Evolutionary conservation across 2,797 vertebrate genomes (phyloP), one percentile per base, ranked within the genome.

Genomic region (Spinibarbus caldwelli): DNA sequence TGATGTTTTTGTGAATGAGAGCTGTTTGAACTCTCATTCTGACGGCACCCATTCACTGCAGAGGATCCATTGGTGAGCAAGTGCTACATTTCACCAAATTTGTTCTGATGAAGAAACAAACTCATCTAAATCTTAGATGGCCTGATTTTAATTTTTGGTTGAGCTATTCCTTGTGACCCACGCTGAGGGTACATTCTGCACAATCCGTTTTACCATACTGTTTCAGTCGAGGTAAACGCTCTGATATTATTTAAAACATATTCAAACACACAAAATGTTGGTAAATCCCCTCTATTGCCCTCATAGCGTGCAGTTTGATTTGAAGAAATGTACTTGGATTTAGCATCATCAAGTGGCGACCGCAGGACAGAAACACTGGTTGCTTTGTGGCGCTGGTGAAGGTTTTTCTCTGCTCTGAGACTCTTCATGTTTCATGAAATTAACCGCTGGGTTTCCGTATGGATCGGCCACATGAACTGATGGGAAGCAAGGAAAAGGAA

Each of bases 351-450:
- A 49, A 43, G 71, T 23, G 26, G 31, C n/a, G 52, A 78, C 73
- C 70, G 7, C 36, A 80, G 66, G 36, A 64, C 8, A 17, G 59
- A 31, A 66, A 79, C 70, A 34, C 72, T 62, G 79, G 49, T 72
- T 72, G 10, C 70, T 83, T 83, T 85, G 85, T 68, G 87, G 85
- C 15, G 10, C 23, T 86, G 80, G 71, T 66, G 84, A 79, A 52
- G 70, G 29, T 47, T 29, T 86, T 70, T 86, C 36, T 75, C 19
- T 26, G 57, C 66, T 59, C 54, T 49, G 8, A n/a, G 29, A 45
- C 76, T 80, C 76, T 80, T 85, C 49, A 43, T 52, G 29, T 47
- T 76, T 66, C 8, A 23, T 29, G 38, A 67, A 83, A 59, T 54
- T 54, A 85, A 66, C 85, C n/a, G 0, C 31, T 36, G 67, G 17